Evolutionary conservation across 2,888 invertebrate genomes (phyloP), one percentile per base, ranked within the genome.

Genomic region (Dorcus hopei): DNA sequence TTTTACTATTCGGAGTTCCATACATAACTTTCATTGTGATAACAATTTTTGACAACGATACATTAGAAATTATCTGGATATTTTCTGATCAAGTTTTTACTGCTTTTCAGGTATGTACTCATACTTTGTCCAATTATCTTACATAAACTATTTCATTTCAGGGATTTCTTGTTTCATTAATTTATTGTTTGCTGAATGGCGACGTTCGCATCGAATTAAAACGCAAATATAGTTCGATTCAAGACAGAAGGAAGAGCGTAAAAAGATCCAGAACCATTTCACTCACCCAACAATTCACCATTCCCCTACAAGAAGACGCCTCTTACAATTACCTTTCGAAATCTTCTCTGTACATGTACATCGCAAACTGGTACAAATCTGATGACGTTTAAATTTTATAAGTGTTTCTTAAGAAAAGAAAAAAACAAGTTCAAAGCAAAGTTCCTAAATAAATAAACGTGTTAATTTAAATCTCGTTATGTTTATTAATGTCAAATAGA

Each of bases 1-100:
- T 88, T n/a, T 86, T 87, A 0, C 77, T 87, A 7, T 87, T 87
- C 69, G 87, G 87, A 2, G 84, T 86, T 6, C 87, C 87, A 62
- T 87, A 86, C 67, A 80, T 81, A 3, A 73, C 87, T 11, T 84
- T 86, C 40, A 71, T 85, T 16, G 79, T 81, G 7, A 76, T 86
- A 63, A 81, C 80, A 4, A 69, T 74, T n/a, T 71, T 73, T 38
- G 70, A 77, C 11, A 79, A 81, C 61, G 74, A 79, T 59, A 77
- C 76, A 0, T 72, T 85, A 5, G 85, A 87, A 68, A 73, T 87
- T 9, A 73, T 83, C 42, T 85, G 85, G 82, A 76, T 88, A n/a
- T 84, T 86, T 68, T 82, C 82, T 58, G 87, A 87, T 72, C 85
- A 85, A 73, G 79, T 85, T 23, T 86, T 87, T 68, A 83, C 84